A percentile compares a stretch with the other conserved stretches of the same genome.
phyloP scores from a whole-genome alignment of 2,797 vertebrate genomes.

The Cephalopachus bancanus region DNA sequence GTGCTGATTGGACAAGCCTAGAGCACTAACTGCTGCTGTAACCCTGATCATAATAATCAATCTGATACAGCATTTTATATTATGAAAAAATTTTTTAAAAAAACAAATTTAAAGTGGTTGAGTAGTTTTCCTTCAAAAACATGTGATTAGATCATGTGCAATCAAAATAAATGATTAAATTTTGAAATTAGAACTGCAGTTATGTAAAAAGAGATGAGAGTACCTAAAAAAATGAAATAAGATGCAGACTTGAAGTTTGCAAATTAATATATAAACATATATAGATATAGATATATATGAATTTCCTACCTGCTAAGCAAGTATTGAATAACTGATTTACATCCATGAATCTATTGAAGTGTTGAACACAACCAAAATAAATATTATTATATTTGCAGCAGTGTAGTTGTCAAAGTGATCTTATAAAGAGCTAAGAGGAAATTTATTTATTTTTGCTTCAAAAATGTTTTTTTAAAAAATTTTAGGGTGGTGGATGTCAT shows the following conservation, averaged over 20 bases:
- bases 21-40: not conserved
- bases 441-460: not conserved
- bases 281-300: not conserved
- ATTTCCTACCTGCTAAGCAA: conserved; percentile 55
- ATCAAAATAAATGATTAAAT: conserved; percentile 60
- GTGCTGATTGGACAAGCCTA: not conserved
- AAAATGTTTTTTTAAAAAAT: not conserved
- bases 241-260: not conserved
- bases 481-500: conserved; percentile 2
- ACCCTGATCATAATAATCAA: not conserved
- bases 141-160: conserved; percentile 25
- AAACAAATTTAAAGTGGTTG: not conserved
- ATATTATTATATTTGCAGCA: conserved; percentile 43
- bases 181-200: conserved; percentile 14
- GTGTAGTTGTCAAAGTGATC: not conserved
- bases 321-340: conserved; percentile 69
- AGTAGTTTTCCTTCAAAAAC: conserved; percentile 17
- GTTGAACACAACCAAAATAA: conserved; percentile 59
- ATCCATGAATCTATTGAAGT: conserved; percentile 66
- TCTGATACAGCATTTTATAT: not conserved
- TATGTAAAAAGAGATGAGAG: conserved; percentile 47
- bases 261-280: conserved; percentile 60
- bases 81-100: not conserved
- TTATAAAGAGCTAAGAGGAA: conserved; percentile 1
- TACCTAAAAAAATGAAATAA: conserved; percentile 54